These are phyloP conservation scores for Chelonoidis abingdonii DNA, from an alignment of 2,113 vertebrate genomes.

Conservation along the genomic window DNA sequence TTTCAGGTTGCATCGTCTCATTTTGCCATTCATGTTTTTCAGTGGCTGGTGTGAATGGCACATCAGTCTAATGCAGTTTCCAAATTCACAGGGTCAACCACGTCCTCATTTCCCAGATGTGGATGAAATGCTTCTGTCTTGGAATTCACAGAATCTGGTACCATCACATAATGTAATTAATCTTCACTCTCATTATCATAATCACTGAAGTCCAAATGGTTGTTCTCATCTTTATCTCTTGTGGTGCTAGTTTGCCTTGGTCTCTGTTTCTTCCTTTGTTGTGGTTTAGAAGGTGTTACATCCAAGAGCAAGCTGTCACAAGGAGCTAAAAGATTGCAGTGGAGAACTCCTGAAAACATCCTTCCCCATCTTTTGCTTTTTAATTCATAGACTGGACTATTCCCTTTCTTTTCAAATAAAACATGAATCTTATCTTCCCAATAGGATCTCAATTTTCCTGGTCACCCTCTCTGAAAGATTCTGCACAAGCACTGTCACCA, in stretches of 20 bases:
- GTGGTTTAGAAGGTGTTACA: background rate
- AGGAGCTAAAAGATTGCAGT: background rate
- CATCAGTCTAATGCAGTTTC: background rate
- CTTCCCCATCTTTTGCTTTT: background rate
- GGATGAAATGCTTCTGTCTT: background rate
- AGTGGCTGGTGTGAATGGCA: background rate
- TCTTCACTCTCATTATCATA: background rate
- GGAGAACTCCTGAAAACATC: background rate
- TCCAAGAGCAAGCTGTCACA: background rate
- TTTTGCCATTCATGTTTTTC: background rate
- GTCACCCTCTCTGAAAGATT: background rate
- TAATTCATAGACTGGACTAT: background rate
- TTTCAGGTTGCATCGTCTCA: background rate
- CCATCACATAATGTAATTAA: background rate
- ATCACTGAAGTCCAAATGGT: background rate
- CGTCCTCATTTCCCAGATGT: background rate
- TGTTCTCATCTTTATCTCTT: background rate
- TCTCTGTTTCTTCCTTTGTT: background rate
- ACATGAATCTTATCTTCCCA: background rate
- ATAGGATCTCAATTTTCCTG: background rate
- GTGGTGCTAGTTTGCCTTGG: background rate
- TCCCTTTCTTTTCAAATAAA: background rate
- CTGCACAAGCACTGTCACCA: background rate
- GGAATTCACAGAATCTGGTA: background rate
- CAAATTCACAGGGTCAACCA: background rate